Conservation (phyloP, 2,888 invertebrate genomes). For the Heteromyza rotundicornis region DNA sequence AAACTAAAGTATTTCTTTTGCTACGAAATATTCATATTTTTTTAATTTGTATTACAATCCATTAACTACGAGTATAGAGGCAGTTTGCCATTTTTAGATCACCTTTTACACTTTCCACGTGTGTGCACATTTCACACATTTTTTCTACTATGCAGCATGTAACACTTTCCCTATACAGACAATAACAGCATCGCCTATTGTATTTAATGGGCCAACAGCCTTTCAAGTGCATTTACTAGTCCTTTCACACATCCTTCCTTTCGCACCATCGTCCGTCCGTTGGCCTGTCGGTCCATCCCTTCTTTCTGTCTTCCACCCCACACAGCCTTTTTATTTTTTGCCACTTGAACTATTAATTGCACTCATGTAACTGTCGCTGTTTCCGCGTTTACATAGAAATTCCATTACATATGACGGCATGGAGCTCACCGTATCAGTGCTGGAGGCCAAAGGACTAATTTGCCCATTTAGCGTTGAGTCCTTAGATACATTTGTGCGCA, state of each 20-base stretch:
- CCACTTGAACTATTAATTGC: not conserved
- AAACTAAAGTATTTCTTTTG: not conserved
- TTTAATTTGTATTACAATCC: no score
- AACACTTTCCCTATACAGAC: not conserved
- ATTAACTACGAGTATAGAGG: no score
- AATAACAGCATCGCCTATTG: not conserved
- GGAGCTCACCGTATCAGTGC: constrained; percentile 69
- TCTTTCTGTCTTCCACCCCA: no score
- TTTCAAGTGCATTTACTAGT: not conserved
- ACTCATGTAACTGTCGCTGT: not conserved
- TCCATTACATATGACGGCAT: constrained; percentile 53
- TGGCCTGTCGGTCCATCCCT: no score
- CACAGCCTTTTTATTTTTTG: no score
- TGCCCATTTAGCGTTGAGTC: constrained; percentile 68
- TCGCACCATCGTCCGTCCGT: not conserved
- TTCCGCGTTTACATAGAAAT: constrained; percentile 39
- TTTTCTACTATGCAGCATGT: no score
- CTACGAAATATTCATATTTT: no score
- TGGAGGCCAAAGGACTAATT: constrained; percentile 77
- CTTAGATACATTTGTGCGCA: constrained; percentile 77
- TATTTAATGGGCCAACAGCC: not conserved
- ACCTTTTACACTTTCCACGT: not conserved
- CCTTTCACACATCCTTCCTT: not conserved
- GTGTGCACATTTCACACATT: constrained; percentile 1
- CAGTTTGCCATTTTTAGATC: no score